Evolutionary conservation across 2,888 invertebrate genomes (phyloP).

Genomic region (Kryphioiulus occultus): DNA sequence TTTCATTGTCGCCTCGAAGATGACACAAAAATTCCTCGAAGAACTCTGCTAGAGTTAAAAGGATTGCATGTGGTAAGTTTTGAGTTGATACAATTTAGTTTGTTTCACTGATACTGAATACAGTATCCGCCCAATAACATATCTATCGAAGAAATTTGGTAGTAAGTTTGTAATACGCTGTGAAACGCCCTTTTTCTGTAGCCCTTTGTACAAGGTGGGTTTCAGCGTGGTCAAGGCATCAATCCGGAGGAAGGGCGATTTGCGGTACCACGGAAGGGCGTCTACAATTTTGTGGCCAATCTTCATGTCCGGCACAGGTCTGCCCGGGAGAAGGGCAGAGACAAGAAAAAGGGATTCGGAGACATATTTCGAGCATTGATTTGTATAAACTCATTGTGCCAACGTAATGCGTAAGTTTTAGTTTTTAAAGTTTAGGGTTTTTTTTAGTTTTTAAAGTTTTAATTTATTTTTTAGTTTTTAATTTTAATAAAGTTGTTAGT

Average conservation of each 20-base stretch:
- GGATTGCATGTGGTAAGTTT: slow-evolving; percentile 59
- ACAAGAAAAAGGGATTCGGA: slow-evolving; percentile 53
- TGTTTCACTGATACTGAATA: too few species aligned
- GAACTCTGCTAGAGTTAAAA: slow-evolving; percentile 59
- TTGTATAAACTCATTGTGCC: slow-evolving; percentile 59
- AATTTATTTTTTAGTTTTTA: not conserved
- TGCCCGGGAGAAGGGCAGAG: slow-evolving; percentile 56
- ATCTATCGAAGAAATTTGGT: too few species aligned
- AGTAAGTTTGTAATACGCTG: too few species aligned
- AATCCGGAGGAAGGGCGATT: slow-evolving; percentile 59
- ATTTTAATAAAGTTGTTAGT: too few species aligned
- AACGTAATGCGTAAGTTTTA: slow-evolving; percentile 59
- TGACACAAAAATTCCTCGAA: slow-evolving; percentile 57
- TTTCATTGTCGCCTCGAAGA: slow-evolving; percentile 59
- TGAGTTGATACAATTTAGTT: not conserved
- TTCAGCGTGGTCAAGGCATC: slow-evolving; percentile 58
- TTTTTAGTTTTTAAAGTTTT: not conserved
- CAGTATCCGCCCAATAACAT: too few species aligned
- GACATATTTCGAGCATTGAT: slow-evolving; percentile 57
- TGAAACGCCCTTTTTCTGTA: slow-evolving; percentile 56
- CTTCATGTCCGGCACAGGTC: slow-evolving; percentile 58
- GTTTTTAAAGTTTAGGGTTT: not conserved
- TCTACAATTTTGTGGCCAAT: slow-evolving; percentile 60
- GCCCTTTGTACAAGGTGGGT: slow-evolving; percentile 60
- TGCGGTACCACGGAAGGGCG: slow-evolving; percentile 58